Evolutionary conservation across 2,888 invertebrate species (phyloP).

Genomic region (Stenichneumon culpator): DNA sequence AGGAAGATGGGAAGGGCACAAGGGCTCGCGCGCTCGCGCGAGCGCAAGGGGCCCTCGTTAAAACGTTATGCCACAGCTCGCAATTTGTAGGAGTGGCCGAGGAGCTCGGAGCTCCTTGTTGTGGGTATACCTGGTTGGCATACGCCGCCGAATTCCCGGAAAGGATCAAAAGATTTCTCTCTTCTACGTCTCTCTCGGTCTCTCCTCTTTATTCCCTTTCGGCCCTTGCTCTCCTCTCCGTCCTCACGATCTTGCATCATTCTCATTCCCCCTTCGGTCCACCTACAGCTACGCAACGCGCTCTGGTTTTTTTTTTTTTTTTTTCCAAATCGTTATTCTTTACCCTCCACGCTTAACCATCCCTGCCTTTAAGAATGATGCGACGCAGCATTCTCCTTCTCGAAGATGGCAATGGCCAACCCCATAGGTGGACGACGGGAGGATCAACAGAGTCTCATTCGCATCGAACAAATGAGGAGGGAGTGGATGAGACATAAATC

Average conservation of each 20-base stretch:
- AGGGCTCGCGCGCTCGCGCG: conserved; percentile 39
- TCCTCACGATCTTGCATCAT: conserved; percentile 9
- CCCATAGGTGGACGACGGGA: conserved; percentile 23
- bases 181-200: conserved; percentile 57
- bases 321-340: conserved; percentile 11
- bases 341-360: conserved; percentile 25
- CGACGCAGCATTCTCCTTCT: conserved; percentile 11
- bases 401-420: conserved; percentile 8
- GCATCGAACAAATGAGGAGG: conserved; percentile 60
- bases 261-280: conserved; percentile 1
- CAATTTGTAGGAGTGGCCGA: conserved; percentile 77
- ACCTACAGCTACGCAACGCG: not conserved
- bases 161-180: conserved; percentile 72
- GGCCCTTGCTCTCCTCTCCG: conserved; percentile 42
- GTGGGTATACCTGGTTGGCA: conserved; percentile 71
- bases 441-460: conserved; percentile 38
- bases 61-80: conserved; percentile 77
- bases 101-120: conserved; percentile 61
- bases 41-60: conserved; percentile 76
- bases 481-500: conserved; percentile 78
- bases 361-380: conserved; percentile 19
- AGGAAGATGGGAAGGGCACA: conserved; percentile 23
- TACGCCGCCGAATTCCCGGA: conserved; percentile 77
- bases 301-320: not conserved
- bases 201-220: conserved; percentile 67